Evolutionary conservation across 2,888 invertebrate species (phyloP).

Genomic region (Sesamia inferens): DNA sequence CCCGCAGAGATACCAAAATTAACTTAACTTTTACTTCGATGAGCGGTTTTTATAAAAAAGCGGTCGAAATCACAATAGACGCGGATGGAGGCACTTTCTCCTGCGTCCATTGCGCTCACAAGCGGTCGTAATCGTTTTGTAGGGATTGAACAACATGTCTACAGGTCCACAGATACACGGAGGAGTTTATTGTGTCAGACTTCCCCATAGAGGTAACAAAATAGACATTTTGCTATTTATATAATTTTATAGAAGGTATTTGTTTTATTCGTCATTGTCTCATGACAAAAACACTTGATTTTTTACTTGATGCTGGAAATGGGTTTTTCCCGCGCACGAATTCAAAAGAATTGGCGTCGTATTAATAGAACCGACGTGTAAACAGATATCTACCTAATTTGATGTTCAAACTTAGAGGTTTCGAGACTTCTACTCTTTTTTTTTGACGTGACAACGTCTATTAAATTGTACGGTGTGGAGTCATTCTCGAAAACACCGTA

Average conservation of each 20-base stretch:
- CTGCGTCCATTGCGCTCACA: conserved; percentile 27
- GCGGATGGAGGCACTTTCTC: conserved; percentile 60
- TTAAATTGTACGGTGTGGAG: no score
- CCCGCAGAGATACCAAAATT: conserved; percentile 44
- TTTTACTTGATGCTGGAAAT: conserved; percentile 26
- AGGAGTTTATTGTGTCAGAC: conserved; percentile 18
- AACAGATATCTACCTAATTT: conserved; percentile 3
- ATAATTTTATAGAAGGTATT: neutral
- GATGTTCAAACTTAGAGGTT: conserved; percentile 3
- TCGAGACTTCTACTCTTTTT: neutral
- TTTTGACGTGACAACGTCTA: no score
- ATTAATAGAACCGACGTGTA: conserved; percentile 16
- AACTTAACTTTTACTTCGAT: conserved; percentile 62
- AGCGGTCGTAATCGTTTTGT: conserved; percentile 53
- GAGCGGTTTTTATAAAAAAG: conserved; percentile 62
- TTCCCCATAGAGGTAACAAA: conserved; percentile 21
- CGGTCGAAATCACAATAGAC: conserved; percentile 61
- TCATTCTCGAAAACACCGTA: no score
- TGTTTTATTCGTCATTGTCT: no score
- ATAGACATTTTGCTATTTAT: conserved; percentile 12
- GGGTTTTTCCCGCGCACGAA: conserved; percentile 17
- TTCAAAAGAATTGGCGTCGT: neutral
- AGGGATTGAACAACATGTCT: conserved; percentile 39
- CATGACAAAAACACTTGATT: conserved; percentile 28
- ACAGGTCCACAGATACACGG: conserved; percentile 24